Conservation (phyloP, 2,888 invertebrate species). For the Cryptus viduatorius region DNA sequence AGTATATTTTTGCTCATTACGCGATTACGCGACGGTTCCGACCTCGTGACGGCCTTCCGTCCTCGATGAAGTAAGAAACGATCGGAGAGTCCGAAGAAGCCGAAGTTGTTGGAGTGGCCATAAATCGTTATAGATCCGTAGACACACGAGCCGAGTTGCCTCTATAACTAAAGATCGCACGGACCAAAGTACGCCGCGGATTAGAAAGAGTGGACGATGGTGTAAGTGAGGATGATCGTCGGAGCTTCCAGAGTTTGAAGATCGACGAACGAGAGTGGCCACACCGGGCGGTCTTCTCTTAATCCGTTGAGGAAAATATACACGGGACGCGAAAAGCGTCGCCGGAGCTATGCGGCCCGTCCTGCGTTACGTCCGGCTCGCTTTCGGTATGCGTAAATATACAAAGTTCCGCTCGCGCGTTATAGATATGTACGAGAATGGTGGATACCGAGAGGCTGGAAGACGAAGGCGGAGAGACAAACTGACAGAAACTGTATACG, state of each 20-base stretch:
- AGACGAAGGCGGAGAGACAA: conserved; percentile 71
- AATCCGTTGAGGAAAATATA: conserved; percentile 82
- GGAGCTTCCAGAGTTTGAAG: conserved; percentile 16
- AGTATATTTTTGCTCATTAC: neutral
- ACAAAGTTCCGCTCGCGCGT: conserved; percentile 73
- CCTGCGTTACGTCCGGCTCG: conserved; percentile 83
- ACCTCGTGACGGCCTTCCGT: neutral
- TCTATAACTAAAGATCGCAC: conserved; percentile 44
- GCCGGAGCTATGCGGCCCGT: conserved; percentile 77
- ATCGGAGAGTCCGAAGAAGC: conserved; percentile 5
- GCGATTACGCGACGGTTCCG: neutral
- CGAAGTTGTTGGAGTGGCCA: neutral
- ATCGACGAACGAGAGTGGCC: conserved; percentile 74
- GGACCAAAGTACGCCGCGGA: conserved; percentile 43
- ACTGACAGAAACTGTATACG: conserved; percentile 75
- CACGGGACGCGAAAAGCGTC: conserved; percentile 83
- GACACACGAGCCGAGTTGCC: conserved; percentile 20
- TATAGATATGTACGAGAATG: conserved; percentile 41
- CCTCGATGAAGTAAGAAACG: neutral
- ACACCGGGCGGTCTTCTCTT: conserved; percentile 77
- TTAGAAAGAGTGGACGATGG: conserved; percentile 13
- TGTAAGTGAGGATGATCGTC: conserved; percentile 44
- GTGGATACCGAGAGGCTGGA: conserved; percentile 56
- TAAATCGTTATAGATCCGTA: conserved; percentile 32
- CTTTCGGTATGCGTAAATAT: conserved; percentile 83